These are phyloP conservation scores for Aphidius ervi DNA, from an alignment of 1,140 invertebrate species.

Conservation along the genomic window DNA sequence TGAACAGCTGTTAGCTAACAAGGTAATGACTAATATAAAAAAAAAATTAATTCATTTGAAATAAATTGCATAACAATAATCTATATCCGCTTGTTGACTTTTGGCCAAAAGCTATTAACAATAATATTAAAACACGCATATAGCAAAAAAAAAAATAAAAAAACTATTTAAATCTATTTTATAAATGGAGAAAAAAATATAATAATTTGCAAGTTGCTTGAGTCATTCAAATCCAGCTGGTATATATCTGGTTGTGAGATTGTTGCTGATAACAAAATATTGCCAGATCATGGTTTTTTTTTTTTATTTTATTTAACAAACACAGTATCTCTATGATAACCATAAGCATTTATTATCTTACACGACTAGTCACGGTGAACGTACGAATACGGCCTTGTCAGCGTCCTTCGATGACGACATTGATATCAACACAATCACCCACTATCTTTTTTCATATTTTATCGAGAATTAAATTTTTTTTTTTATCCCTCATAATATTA, in stretches of 20 bases:
- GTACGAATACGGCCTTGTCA: slow-evolving; percentile 29
- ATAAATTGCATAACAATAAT: slow-evolving; percentile 13
- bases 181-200: not conserved
- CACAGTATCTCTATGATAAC: slow-evolving; percentile 5
- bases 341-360: slow-evolving; percentile 21
- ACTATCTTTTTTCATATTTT: slow-evolving; percentile 18
- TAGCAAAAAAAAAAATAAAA: slow-evolving; percentile 19
- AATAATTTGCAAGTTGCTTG: not conserved
- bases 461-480: not conserved
- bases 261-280: slow-evolving; percentile 8
- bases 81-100: slow-evolving; percentile 15
- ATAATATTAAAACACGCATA: slow-evolving; percentile 18
- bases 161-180: not conserved
- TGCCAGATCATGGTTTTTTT: slow-evolving; percentile 15
- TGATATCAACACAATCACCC: slow-evolving; percentile 19
- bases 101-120: slow-evolving; percentile 13
- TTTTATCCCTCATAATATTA: slow-evolving; percentile 5
- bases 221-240: not conserved
- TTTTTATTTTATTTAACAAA: slow-evolving; percentile 1
- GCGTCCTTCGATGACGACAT: slow-evolving; percentile 27
- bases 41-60: too few species aligned
- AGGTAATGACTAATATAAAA: slow-evolving; percentile 30
- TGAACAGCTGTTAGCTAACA: slow-evolving; percentile 46
- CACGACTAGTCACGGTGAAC: slow-evolving; percentile 29
- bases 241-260: not conserved